These are phyloP conservation scores for Lepilemur ruficaudatus DNA, from an alignment of 2,797 vertebrate genomes.

Conservation along the genomic window DNA sequence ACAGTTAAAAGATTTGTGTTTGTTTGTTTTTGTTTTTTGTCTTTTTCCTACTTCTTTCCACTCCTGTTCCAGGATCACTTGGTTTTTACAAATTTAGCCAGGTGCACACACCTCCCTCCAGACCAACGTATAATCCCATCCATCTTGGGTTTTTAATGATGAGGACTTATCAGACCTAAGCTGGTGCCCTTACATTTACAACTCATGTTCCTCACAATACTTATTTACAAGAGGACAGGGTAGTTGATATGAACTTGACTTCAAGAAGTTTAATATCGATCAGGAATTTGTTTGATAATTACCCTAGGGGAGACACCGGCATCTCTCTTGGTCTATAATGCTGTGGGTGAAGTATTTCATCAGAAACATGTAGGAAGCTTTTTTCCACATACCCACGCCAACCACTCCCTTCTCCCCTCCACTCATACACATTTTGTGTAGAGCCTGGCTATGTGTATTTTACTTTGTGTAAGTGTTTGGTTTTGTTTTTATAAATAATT, in stretches of 20 bases:
- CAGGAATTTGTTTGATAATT: not conserved
- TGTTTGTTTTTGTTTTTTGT: not conserved
- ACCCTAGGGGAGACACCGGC: not conserved
- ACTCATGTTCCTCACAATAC: not conserved
- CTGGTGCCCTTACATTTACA: not conserved
- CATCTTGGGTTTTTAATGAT: not conserved
- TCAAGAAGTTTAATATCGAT: not conserved
- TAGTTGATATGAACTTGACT: not conserved
- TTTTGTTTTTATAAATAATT: not conserved
- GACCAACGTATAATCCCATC: not conserved
- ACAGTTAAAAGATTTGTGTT: not conserved
- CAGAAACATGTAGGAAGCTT: not conserved
- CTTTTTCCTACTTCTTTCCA: not conserved
- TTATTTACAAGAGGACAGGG: not conserved
- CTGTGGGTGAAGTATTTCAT: not conserved
- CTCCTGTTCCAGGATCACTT: not conserved
- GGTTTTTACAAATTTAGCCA: slow-evolving; percentile 25
- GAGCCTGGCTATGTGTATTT: not conserved
- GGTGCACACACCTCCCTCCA: not conserved
- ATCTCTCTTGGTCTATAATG: not conserved
- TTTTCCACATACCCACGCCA: not conserved
- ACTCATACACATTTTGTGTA: not conserved
- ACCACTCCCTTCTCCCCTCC: not conserved
- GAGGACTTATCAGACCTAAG: not conserved
- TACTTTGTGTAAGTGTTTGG: not conserved